phyloP scores from a whole-genome alignment of 2,888 invertebrate genomes.

The Arge pagana region DNA sequence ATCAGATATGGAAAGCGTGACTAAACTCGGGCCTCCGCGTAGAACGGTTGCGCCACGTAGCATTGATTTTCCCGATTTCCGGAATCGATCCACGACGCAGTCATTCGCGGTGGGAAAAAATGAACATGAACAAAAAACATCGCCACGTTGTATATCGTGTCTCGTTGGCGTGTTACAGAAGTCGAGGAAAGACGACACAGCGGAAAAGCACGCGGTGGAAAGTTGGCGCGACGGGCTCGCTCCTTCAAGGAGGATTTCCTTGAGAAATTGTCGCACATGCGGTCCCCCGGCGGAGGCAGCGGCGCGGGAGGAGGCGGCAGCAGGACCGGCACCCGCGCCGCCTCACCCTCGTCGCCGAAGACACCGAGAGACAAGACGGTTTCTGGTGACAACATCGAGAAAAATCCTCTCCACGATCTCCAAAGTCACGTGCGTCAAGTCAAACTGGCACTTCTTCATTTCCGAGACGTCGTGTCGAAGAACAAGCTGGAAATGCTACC shows the following conservation, averaged over 20 bases:
- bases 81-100: too few species aligned
- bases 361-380: conserved; percentile 58
- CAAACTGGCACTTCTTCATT: conserved; percentile 81
- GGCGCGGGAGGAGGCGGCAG: conserved; percentile 52
- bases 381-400: conserved; percentile 63
- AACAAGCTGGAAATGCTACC: conserved; percentile 92
- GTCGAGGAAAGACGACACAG: conserved; percentile 64
- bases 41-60: too few species aligned
- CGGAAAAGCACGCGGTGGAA: conserved; percentile 82
- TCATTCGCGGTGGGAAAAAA: too few species aligned
- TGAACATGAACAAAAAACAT: background rate
- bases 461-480: conserved; percentile 90
- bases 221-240: conserved; percentile 83
- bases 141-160: conserved; percentile 6
- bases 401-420: conserved; percentile 71
- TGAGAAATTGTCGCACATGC: conserved; percentile 88
- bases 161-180: conserved; percentile 42
- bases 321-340: conserved; percentile 56
- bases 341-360: conserved; percentile 59
- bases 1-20: too few species aligned
- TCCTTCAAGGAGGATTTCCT: conserved; percentile 93
- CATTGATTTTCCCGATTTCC: too few species aligned
- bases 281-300: conserved; percentile 68
- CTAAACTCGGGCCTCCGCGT: too few species aligned
- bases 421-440: conserved; percentile 77